A percentile compares a stretch with the other conserved stretches of the same genome.
Evolutionary conservation across 2,888 invertebrate genomes (phyloP).

Genomic region (Ophonus ardosiacus): DNA sequence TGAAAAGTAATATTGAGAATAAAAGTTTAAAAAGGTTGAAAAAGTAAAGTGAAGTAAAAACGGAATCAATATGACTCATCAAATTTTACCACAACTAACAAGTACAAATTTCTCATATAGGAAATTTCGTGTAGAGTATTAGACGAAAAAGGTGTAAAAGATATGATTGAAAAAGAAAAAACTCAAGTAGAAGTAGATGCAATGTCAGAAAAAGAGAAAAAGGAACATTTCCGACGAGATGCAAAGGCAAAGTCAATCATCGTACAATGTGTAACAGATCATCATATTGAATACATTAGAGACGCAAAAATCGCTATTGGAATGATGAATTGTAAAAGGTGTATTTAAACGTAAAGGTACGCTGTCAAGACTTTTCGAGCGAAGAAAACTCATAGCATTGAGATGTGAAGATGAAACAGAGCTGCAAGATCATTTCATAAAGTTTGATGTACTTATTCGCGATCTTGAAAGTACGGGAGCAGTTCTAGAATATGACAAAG

Average conservation of each 20-base stretch:
- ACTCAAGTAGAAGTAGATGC: conserved; percentile 48
- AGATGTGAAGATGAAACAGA: conserved; percentile 65
- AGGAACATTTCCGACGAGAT: conserved; percentile 46
- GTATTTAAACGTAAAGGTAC: conserved; percentile 67
- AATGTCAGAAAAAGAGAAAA: conserved; percentile 7
- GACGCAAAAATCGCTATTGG: conserved; percentile 66
- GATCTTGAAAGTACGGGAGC: conserved; percentile 17
- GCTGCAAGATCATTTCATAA: conserved; percentile 45
- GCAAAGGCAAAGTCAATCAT: conserved; percentile 66
- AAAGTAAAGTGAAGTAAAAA: background rate
- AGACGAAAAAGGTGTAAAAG: conserved; percentile 59
- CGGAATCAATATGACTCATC: background rate
- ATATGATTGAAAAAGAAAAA: conserved; percentile 13
- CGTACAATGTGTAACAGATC: conserved; percentile 67
- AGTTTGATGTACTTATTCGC: conserved; percentile 48
- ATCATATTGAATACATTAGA: conserved; percentile 67
- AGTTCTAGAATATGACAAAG: conserved; percentile 67
- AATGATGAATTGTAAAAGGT: conserved; percentile 67
- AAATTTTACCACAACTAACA: background rate
- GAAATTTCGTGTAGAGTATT: conserved; percentile 62
- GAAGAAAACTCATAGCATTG: conserved; percentile 66
- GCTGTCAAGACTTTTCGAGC: conserved; percentile 54
- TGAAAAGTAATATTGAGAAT: background rate
- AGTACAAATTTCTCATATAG: conserved; percentile 57
- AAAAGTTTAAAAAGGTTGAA: background rate